These are phyloP conservation scores for Psettodes erumei DNA, from an alignment of 2,113 vertebrate genomes.

Conservation along the genomic window DNA sequence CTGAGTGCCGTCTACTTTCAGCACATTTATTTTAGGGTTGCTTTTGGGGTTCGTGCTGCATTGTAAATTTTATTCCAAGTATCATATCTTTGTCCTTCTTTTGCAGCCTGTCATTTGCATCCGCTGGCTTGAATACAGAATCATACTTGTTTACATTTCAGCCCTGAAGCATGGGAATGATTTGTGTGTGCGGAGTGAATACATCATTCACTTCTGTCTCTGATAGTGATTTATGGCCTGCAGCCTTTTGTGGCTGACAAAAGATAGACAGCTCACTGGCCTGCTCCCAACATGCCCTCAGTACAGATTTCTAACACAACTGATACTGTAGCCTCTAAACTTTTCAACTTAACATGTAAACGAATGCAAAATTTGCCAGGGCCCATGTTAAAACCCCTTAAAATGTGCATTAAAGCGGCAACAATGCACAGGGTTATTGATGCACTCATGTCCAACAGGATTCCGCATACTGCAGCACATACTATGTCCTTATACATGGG, in stretches of 20 bases:
- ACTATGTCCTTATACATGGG: background rate
- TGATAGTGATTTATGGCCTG: conserved; percentile 61
- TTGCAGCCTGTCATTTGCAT: conserved; percentile 62
- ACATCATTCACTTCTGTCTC: conserved; percentile 61
- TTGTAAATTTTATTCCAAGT: conserved; percentile 43
- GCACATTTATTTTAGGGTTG: conserved; percentile 15
- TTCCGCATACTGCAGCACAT: background rate
- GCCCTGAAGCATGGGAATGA: conserved; percentile 49
- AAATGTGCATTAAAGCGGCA: conserved; percentile 3
- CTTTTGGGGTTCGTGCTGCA: conserved; percentile 14
- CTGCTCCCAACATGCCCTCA: conserved; percentile 37
- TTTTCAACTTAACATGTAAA: conserved; percentile 44
- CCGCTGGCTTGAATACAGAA: conserved; percentile 61
- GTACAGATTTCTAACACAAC: conserved; percentile 29
- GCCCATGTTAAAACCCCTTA: conserved; percentile 18
- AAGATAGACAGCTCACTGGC: conserved; percentile 59
- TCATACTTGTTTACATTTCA: conserved; percentile 68
- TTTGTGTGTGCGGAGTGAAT: conserved; percentile 68
- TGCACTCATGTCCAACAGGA: background rate
- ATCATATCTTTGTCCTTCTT: conserved; percentile 50
- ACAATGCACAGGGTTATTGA: conserved; percentile 8
- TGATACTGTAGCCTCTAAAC: conserved; percentile 34
- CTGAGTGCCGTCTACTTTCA: conserved; percentile 8
- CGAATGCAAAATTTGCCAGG: conserved; percentile 24
- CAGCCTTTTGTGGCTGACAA: conserved; percentile 58